A percentile compares a stretch with the other conserved stretches of the same genome.
These are phyloP conservation scores for Psylliodes chrysocephalus DNA, from an alignment of 2,888 invertebrate species.

Conservation along the genomic window DNA sequence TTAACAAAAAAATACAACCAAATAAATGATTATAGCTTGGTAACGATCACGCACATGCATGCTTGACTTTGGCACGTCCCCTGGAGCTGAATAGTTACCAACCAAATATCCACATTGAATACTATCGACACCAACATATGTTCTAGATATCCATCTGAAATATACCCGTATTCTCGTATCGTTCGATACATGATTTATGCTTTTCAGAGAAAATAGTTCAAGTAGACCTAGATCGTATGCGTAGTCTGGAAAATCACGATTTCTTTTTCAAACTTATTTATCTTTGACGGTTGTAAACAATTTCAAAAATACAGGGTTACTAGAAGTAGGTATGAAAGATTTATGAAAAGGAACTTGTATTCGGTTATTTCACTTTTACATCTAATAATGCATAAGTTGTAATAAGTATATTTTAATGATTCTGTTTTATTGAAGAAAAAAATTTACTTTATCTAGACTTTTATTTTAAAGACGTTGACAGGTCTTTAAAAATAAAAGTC, in stretches of 20 bases:
- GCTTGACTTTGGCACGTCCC: conserved; percentile 20
- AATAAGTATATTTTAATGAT: no score
- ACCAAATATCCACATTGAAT: conserved; percentile 35
- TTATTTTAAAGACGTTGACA: no score
- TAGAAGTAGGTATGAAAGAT: no score
- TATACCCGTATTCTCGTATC: conserved; percentile 42
- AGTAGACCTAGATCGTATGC: conserved; percentile 24
- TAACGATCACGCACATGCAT: conserved; percentile 13
- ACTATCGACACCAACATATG: conserved; percentile 49
- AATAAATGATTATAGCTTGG: conserved; percentile 7
- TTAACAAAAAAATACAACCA: neutral
- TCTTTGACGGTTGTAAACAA: no score
- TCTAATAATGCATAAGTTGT: no score
- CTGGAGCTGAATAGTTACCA: conserved; percentile 25
- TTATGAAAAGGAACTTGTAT: no score
- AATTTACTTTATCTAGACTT: no score
- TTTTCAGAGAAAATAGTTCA: conserved; percentile 22
- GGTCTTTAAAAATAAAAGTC: no score
- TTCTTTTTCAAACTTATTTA: conserved; percentile 1
- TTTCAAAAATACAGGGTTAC: no score
- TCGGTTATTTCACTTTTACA: no score
- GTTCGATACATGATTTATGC: conserved; percentile 41
- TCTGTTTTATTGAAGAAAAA: no score
- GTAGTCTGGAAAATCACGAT: conserved; percentile 8
- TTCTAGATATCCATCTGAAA: conserved; percentile 49